Evolutionary conservation across 2,113 vertebrate genomes (phyloP).

Genomic region (Calonectris borealis): DNA sequence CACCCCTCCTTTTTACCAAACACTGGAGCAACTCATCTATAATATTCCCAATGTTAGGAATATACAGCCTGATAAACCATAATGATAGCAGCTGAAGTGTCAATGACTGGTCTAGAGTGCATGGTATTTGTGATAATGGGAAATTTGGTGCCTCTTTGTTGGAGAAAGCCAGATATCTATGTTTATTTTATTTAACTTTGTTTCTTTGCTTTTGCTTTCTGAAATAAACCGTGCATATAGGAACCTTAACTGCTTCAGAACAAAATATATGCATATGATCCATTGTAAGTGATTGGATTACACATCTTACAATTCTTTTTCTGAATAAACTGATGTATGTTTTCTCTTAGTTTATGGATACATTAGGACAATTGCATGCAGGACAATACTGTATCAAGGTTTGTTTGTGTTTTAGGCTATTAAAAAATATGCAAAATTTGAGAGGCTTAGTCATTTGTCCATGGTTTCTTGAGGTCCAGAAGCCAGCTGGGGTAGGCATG

Average conservation of each 20-base stretch:
- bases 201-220: not conserved
- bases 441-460: not conserved
- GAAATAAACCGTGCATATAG: not conserved
- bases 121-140: not conserved
- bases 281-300: not conserved
- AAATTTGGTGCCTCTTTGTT: not conserved
- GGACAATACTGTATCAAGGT: not conserved
- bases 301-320: not conserved
- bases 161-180: not conserved
- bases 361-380: not conserved
- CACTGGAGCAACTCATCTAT: not conserved
- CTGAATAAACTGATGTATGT: not conserved
- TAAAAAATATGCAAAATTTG: not conserved
- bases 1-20: not conserved
- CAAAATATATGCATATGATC: not conserved
- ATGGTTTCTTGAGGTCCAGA: not conserved
- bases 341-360: not conserved
- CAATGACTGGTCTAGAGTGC: not conserved
- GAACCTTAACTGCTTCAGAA: not conserved
- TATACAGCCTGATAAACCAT: not conserved
- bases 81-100: not conserved
- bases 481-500: not conserved
- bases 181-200: not conserved
- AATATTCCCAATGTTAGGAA: not conserved
- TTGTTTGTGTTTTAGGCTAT: not conserved